Percentiles rank a stretch among this genome's conserved stretches.
These are phyloP conservation scores for Stratiomys singularior DNA, from an alignment of 2,888 invertebrate genomes.

Conservation along the genomic window DNA sequence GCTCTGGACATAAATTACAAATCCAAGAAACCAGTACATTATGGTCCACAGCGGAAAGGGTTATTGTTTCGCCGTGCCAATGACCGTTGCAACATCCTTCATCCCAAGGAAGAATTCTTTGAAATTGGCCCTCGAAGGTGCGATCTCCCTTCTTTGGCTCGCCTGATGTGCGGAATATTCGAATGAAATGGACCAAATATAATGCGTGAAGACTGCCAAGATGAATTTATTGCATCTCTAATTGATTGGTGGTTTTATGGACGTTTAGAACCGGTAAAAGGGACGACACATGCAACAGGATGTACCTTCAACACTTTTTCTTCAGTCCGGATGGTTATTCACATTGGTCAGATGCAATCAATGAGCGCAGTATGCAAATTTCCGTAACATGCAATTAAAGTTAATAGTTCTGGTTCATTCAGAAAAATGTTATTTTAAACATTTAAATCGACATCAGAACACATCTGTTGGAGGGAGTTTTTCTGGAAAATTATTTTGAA, in stretches of 20 bases:
- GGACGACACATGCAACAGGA: constrained; percentile 2
- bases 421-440: no score
- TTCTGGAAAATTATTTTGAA: no score
- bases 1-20: constrained; percentile 48
- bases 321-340: constrained; percentile 16
- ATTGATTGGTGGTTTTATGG: constrained; percentile 37
- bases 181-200: constrained; percentile 6
- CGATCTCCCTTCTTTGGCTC: no score
- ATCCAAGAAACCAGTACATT: constrained; percentile 37
- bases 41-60: constrained; percentile 43
- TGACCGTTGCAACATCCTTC: constrained; percentile 48
- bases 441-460: no score
- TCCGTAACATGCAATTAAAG: constrained; percentile 14
- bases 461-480: no score
- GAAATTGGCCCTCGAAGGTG: no score
- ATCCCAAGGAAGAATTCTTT: constrained; percentile 30
- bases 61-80: constrained; percentile 6
- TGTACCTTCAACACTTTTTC: constrained; percentile 30
- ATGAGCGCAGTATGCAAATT: no score
- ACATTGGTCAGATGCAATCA: constrained; percentile 14
- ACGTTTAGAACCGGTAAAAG: neutral
- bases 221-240: constrained; percentile 31
- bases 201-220: neutral
- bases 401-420: neutral
- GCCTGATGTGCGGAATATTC: no score